Percentiles rank a stretch among this genome's conserved stretches.
Conservation (phyloP, 2,888 invertebrate genomes). For the Pristionchus fissidentatus region DNA sequence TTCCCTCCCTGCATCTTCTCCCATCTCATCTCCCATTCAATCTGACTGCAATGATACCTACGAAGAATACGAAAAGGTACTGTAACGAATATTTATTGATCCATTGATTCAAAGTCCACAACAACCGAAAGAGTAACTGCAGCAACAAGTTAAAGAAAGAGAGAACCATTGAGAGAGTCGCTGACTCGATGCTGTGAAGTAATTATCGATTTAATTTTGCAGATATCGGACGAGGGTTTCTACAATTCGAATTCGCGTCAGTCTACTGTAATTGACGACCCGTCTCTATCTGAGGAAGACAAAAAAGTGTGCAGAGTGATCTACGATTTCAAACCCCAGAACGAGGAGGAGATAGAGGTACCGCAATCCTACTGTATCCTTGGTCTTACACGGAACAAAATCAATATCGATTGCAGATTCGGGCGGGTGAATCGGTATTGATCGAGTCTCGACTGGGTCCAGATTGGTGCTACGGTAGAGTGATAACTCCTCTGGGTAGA, state of each 20-base stretch:
- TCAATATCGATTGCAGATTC: conserved; percentile 48
- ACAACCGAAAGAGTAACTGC: neutral
- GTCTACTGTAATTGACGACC: conserved; percentile 41
- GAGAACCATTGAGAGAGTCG: neutral
- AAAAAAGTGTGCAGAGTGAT: conserved; percentile 44
- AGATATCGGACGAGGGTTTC: conserved; percentile 67
- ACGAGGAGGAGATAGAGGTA: conserved; percentile 41
- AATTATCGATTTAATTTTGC: neutral
- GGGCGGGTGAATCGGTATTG: conserved; percentile 62
- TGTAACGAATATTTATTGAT: too few relatives aligned
- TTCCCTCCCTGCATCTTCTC: conserved; percentile 31
- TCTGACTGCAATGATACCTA: conserved; percentile 26
- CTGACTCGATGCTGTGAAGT: neutral
- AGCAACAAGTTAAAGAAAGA: too few relatives aligned
- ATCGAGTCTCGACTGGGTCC: conserved; percentile 63
- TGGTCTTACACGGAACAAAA: neutral
- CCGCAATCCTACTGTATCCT: neutral
- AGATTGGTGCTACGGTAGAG: conserved; percentile 63
- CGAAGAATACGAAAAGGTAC: conserved; percentile 48
- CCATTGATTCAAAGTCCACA: neutral
- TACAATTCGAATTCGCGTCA: conserved; percentile 50
- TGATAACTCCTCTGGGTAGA: conserved; percentile 45
- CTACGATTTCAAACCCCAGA: conserved; percentile 41
- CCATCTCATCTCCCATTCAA: neutral
- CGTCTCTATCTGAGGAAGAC: neutral